Conservation (phyloP, 2,797 vertebrate genomes). For the Rhabdophis nuchalis region DNA sequence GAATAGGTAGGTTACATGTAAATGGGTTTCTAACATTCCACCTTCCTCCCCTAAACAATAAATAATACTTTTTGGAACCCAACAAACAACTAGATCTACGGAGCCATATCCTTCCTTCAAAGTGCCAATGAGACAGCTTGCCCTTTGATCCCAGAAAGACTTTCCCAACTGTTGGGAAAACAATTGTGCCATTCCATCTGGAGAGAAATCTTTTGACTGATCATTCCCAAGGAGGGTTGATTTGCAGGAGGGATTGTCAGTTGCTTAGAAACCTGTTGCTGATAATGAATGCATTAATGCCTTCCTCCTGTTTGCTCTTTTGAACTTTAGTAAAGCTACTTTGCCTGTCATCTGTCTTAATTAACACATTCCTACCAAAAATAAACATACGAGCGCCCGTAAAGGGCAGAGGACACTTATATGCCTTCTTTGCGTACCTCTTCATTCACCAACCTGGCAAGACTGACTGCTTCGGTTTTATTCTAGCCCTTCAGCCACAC, state of each 20-base stretch:
- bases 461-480: slow-evolving; percentile 10
- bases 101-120: background rate
- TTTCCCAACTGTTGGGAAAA: too few species aligned
- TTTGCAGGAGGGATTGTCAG: slow-evolving; percentile 59
- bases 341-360: slow-evolving; percentile 70
- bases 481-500: slow-evolving; percentile 6
- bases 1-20: background rate
- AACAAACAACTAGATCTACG: background rate
- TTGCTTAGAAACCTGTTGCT: slow-evolving; percentile 70
- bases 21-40: too few species aligned
- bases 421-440: slow-evolving; percentile 34
- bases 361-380: slow-evolving; percentile 61
- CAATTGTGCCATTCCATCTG: background rate
- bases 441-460: slow-evolving; percentile 16
- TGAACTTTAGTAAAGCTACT: slow-evolving; percentile 63
- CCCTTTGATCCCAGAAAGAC: background rate
- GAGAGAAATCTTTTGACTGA: background rate
- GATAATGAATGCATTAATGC: slow-evolving; percentile 70
- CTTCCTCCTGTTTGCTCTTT: slow-evolving; percentile 58
- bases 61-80: background rate
- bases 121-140: background rate
- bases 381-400: slow-evolving; percentile 23
- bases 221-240: slow-evolving; percentile 53
- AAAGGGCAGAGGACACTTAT: slow-evolving; percentile 28
- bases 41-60: background rate